Base-by-base conservation (phyloP, 2,113 vertebrate species). In the Heterotis niloticus region DNA sequence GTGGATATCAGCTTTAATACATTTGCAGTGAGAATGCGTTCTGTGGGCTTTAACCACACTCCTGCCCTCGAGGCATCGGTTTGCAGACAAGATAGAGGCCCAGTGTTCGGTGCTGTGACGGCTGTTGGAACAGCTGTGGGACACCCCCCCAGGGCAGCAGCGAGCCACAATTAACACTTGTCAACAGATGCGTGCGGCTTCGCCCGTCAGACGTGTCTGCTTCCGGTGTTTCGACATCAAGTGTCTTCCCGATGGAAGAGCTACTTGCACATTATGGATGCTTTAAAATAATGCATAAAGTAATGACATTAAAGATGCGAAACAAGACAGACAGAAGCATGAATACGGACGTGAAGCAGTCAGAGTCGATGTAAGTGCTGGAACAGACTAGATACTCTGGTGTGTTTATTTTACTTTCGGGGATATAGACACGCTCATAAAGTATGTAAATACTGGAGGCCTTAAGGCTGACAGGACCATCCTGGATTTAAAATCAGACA, bases 1-100 rank as follows among this genome's bases (percentile, higher is more conserved):
- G 90, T 85, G 86, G 88, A 91, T 89, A 92, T 92, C 90, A 90
- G 88, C 89, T 90, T 91, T 87, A 90, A 93, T 91, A 90, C 88
- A 91, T 91, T 91, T 84, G 87, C 83, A 86, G 83, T 86, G 82
- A 88, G 87, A 83, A 86, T 75, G 70, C 86, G 84, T 82, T 78
- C 87, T 91, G 90, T 89, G 90, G 89, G 87, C 85, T 87, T 89
- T 89, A 84, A 87, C 76, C 86, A 75, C 26, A 64, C 59, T 60
- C 24, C 57, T 75, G 28, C 57, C 17, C 24, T 74, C 56, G 62
- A 57, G 54, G 28, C 18, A 34, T 28, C 57, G 29, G 23, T 59
- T 72, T 23, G 23, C 54, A 74, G 71, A 57, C 10, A 23, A 74
- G 71, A 57, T 74, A 74, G 23, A 57, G 23, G 24, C 12, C 54